Percentiles rank a stretch among this genome's conserved stretches.
Evolutionary conservation across 2,888 invertebrate species (phyloP).

Genomic region (Tenthredo livida): DNA sequence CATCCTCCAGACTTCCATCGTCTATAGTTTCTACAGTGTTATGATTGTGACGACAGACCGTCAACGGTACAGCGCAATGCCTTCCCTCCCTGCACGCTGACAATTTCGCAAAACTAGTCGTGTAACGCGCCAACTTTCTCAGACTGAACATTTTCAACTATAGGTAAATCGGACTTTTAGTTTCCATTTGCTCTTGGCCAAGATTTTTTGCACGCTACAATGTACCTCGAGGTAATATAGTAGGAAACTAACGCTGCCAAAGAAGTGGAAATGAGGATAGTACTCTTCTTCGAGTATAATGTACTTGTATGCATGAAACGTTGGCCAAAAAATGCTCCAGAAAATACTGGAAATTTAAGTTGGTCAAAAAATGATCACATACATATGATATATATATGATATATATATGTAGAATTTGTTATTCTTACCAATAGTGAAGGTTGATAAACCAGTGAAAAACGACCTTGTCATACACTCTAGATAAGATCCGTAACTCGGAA

Average conservation of each 20-base stretch:
- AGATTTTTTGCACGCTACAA: conserved; percentile 77
- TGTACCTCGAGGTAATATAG: conserved; percentile 74
- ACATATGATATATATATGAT: too few species aligned
- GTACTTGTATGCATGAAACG: conserved; percentile 73
- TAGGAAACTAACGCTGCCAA: conserved; percentile 73
- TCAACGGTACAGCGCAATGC: background rate
- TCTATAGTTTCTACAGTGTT: conserved; percentile 57
- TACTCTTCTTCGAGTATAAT: conserved; percentile 73
- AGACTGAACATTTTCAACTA: conserved; percentile 12
- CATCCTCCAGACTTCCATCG: conserved; percentile 61
- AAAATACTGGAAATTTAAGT: conserved; percentile 72
- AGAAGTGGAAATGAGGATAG: conserved; percentile 72
- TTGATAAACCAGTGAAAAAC: conserved; percentile 77
- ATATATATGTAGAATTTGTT: background rate
- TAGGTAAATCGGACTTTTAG: background rate
- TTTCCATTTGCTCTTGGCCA: conserved; percentile 71
- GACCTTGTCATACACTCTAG: conserved; percentile 79
- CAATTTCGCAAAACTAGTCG: background rate
- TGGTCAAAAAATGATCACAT: conserved; percentile 54
- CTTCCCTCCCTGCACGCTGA: background rate
- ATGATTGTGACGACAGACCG: conserved; percentile 22
- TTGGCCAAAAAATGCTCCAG: conserved; percentile 77
- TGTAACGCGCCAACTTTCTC: background rate
- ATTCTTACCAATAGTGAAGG: conserved; percentile 76
- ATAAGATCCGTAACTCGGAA: conserved; percentile 39